These are phyloP conservation scores for Selenia dentaria DNA, from an alignment of 2,888 invertebrate species.

Conservation along the genomic window DNA sequence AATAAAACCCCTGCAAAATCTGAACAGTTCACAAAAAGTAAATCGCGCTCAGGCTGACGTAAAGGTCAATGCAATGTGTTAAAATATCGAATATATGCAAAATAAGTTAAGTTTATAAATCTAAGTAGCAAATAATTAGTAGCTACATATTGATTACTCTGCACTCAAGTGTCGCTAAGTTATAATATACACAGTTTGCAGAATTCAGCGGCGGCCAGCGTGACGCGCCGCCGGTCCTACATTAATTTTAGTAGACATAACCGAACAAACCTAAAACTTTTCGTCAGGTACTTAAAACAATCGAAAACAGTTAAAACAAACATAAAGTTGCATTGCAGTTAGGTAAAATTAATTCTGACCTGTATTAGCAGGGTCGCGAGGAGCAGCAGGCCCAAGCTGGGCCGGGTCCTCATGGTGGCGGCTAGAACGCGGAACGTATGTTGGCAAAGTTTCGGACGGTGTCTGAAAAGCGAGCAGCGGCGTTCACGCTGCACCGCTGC, in stretches of 20 bases:
- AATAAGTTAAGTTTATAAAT: too few species aligned
- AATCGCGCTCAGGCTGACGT: too few species aligned
- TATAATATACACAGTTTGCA: slow-evolving; percentile 3
- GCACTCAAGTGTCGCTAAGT: slow-evolving; percentile 1
- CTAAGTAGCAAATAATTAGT: too few species aligned
- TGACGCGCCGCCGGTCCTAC: neutral
- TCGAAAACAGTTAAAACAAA: slow-evolving; percentile 1
- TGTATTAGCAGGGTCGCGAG: slow-evolving; percentile 44
- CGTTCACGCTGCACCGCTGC: slow-evolving; percentile 68
- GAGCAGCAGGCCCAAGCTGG: slow-evolving; percentile 57
- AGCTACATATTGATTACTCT: neutral
- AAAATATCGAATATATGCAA: too few species aligned
- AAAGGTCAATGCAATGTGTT: too few species aligned
- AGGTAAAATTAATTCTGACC: slow-evolving; percentile 39
- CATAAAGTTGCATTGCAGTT: neutral
- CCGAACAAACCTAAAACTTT: slow-evolving; percentile 12
- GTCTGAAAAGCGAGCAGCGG: slow-evolving; percentile 52
- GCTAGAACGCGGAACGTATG: slow-evolving; percentile 44
- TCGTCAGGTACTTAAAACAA: slow-evolving; percentile 9
- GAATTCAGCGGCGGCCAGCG: slow-evolving; percentile 1
- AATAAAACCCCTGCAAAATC: too few species aligned
- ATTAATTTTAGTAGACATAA: slow-evolving; percentile 5
- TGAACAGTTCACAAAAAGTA: too few species aligned
- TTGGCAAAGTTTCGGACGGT: slow-evolving; percentile 55
- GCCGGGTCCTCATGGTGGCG: slow-evolving; percentile 64